Percentiles rank a stretch among this genome's conserved stretches.
Evolutionary conservation across 2,888 invertebrate genomes (phyloP).

Genomic region (Dascillus cervinus): DNA sequence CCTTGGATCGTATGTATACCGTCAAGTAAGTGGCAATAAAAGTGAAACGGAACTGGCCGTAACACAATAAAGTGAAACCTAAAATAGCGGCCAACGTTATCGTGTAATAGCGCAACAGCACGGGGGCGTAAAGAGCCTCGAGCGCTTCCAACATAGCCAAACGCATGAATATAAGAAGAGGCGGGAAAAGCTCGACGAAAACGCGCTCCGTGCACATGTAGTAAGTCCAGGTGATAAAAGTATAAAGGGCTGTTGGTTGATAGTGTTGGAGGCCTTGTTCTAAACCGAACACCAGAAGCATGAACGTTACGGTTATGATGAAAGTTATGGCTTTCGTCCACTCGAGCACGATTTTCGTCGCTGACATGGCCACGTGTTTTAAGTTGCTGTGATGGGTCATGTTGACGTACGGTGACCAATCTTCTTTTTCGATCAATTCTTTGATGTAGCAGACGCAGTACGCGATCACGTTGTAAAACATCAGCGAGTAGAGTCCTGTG

Average conservation of each 20-base stretch:
- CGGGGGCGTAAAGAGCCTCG: slow-evolving; percentile 62
- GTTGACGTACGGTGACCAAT: slow-evolving; percentile 70
- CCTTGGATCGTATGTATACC: slow-evolving; percentile 57
- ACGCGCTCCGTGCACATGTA: slow-evolving; percentile 66
- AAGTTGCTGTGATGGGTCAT: slow-evolving; percentile 63
- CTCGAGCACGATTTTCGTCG: slow-evolving; percentile 71
- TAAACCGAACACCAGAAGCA: slow-evolving; percentile 64
- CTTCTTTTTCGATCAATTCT: slow-evolving; percentile 64
- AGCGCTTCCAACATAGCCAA: slow-evolving; percentile 61
- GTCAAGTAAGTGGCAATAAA: slow-evolving; percentile 56
- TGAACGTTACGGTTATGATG: slow-evolving; percentile 67
- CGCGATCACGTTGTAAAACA: slow-evolving; percentile 76
- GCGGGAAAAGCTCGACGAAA: slow-evolving; percentile 59
- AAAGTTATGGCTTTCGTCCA: slow-evolving; percentile 79
- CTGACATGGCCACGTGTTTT: slow-evolving; percentile 72
- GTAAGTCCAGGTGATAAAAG: slow-evolving; percentile 58
- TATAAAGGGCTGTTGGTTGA: slow-evolving; percentile 60
- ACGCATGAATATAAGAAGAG: slow-evolving; percentile 50
- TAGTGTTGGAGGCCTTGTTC: slow-evolving; percentile 70
- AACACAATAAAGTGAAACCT: slow-evolving; percentile 47
- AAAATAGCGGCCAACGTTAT: slow-evolving; percentile 51
- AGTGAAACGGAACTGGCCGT: slow-evolving; percentile 52
- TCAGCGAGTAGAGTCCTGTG: slow-evolving; percentile 66
- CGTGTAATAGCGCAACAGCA: slow-evolving; percentile 54
- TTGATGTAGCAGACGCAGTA: slow-evolving; percentile 70